phyloP scores from a whole-genome alignment of 1,140 invertebrate genomes.

The Ceratosolen solmsi region DNA sequence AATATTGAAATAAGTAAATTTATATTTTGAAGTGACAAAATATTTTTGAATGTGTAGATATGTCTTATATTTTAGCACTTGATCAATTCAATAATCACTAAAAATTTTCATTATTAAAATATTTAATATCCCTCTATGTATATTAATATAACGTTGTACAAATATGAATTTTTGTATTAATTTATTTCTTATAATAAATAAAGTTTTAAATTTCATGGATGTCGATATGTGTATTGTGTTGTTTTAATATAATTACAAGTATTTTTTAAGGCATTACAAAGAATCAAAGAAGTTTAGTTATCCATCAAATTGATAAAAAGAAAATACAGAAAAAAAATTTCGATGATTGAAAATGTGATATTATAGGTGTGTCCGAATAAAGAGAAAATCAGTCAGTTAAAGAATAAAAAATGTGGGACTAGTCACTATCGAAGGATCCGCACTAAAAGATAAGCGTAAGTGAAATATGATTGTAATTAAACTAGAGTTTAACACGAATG shows the following conservation, averaged over 20 bases:
- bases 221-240: too few relatives aligned
- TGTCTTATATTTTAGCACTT: too few relatives aligned
- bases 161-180: too few relatives aligned
- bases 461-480: background rate
- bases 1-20: too few relatives aligned
- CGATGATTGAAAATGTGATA: background rate
- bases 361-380: background rate
- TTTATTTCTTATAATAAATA: too few relatives aligned
- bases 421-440: background rate
- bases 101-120: too few relatives aligned
- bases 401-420: background rate
- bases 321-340: background rate
- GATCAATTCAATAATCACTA: too few relatives aligned
- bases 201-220: background rate
- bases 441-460: background rate
- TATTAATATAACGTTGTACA: too few relatives aligned
- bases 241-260: background rate
- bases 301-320: slow-evolving; percentile 2
- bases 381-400: background rate
- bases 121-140: too few relatives aligned
- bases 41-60: too few relatives aligned
- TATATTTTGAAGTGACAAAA: too few relatives aligned
- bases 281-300: background rate
- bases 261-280: background rate
- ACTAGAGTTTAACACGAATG: background rate